Evolutionary conservation across 2,113 vertebrate genomes (phyloP), one percentile per base, ranked within the genome.

Genomic region (Indicator maculatus): DNA sequence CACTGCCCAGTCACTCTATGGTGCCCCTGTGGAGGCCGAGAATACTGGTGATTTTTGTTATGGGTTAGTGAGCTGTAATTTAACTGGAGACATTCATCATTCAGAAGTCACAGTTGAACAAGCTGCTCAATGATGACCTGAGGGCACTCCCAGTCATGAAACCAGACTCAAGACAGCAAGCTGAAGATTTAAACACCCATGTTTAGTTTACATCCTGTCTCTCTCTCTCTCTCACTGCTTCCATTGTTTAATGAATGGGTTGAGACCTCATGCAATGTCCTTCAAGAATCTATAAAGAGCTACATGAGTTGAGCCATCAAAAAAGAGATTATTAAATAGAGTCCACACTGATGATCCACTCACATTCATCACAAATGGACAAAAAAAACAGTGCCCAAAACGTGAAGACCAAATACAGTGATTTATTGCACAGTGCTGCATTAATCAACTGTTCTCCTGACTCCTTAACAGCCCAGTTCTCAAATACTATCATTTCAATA

Each of bases 51-150:
- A 87, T 73, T 85, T 95, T 85, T 85, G 89, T 90, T 65, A 87
- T 27, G 39, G 86, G 78, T 56, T 56, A 87, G 74, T 89, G 78
- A 93, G 79, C 93, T 94, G 94, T 92, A 91, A 94, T 89, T 91
- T 93, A 93, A 95, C 87, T 36, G 84, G 64, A 58, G 84, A 84
- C 94, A 92, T 95, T 92, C 93, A 96, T 96, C 93, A 93, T 92
- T 85, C 78, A 91, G 81, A 67, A 93, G 89, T 94, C 89, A 91
- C 87, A 92, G 91, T 66, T 0, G 9, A 96, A 89, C 71, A 91
- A 91, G 78, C 71, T 93, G 91, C 91, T 91, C 91, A 84, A 0
- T 66, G 74, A 79, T 93, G 94, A 93, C 95, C 89, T 5, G 27
- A 73, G 96, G 91, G 93, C 93, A 91, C 78, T 95, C 91, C 74